Evolutionary conservation across 2,888 invertebrate species (phyloP).

Genomic region (Xestia xanthographa): DNA sequence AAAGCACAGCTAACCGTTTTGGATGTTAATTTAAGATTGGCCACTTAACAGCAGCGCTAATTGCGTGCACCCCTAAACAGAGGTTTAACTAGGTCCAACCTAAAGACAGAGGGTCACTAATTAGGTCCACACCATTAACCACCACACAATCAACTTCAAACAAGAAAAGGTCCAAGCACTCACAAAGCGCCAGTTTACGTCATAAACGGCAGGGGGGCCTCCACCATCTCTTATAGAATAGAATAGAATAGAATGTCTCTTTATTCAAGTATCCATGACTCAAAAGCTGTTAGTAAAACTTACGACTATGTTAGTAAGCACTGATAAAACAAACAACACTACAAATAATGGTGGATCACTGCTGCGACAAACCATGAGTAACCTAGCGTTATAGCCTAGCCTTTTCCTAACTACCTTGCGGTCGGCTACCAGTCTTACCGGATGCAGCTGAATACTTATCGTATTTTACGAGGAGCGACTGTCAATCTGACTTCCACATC

Average conservation of each 20-base stretch:
- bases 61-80: background rate
- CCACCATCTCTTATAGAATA: conserved; percentile 3
- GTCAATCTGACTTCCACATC: background rate
- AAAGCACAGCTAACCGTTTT: background rate
- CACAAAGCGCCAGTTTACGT: background rate
- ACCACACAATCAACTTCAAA: conserved; percentile 6
- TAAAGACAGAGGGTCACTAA: background rate
- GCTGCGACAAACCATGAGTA: too few relatives aligned
- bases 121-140: conserved; percentile 6
- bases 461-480: background rate
- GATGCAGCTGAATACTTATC: background rate
- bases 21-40: background rate
- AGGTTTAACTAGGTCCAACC: background rate
- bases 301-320: too few relatives aligned
- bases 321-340: too few relatives aligned
- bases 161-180: conserved; percentile 12
- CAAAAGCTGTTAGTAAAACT: too few relatives aligned
- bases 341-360: too few relatives aligned
- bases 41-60: background rate
- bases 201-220: conserved; percentile 21
- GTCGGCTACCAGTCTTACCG: background rate
- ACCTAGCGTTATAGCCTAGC: too few relatives aligned
- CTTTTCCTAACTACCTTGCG: background rate
- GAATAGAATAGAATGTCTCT: too few relatives aligned
- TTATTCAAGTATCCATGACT: too few relatives aligned